These are phyloP conservation scores for Eurypyga helias DNA, from an alignment of 2,113 vertebrate genomes.

Conservation along the genomic window DNA sequence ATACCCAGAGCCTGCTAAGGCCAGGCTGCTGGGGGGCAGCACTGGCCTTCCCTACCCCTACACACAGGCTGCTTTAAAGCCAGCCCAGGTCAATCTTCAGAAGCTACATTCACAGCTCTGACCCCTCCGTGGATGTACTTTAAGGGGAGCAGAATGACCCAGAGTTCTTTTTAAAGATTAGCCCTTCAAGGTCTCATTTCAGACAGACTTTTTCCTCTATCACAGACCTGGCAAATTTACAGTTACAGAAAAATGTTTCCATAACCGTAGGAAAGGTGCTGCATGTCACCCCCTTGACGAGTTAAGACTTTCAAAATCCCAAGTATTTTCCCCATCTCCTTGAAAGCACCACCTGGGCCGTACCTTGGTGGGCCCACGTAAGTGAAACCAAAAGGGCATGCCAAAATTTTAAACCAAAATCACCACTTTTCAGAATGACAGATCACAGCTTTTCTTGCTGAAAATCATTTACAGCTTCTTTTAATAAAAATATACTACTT, in stretches of 20 bases:
- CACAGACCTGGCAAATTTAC: neutral
- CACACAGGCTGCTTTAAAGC: neutral
- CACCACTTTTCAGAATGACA: accelerated
- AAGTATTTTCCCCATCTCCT: neutral
- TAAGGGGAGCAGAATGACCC: neutral
- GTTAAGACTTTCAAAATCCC: neutral
- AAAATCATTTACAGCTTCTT: neutral
- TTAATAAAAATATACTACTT: neutral
- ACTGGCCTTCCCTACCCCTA: accelerated
- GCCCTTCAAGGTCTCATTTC: neutral
- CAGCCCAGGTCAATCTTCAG: neutral
- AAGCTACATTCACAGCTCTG: neutral
- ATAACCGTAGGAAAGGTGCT: neutral
- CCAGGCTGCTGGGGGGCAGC: neutral
- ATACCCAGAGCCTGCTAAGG: neutral
- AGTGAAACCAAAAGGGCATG: neutral
- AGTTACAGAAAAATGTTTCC: neutral
- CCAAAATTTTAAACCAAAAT: neutral
- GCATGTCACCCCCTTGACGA: neutral
- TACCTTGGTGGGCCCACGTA: neutral
- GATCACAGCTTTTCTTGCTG: neutral
- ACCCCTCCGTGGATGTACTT: neutral
- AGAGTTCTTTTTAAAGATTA: neutral
- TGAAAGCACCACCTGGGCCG: neutral
- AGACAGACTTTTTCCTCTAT: neutral